Base-by-base conservation (phyloP, 2,888 invertebrate genomes). In the Magallana nippona region DNA sequence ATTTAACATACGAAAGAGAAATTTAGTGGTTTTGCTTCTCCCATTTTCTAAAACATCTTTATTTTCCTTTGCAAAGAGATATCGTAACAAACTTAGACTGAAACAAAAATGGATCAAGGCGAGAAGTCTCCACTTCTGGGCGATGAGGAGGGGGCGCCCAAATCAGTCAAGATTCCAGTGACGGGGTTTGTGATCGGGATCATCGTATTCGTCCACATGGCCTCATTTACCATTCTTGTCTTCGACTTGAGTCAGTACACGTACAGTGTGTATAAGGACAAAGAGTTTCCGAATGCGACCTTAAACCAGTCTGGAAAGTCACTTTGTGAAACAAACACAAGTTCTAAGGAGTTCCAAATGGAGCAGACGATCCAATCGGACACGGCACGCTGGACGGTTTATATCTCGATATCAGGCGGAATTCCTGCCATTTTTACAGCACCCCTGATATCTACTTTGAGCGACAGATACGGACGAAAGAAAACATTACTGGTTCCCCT, bases 381-480 rank as follows among this genome's bases (percentile, higher is more conserved):
- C 22, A 71, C 79, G 0, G 55, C 83, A 19, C 55, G 55, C 57
- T 77, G 81, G 77, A 79, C 58, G 2, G 60, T 83, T 13, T 83
- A 83, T 78, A 77, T 79, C 10, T 83, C 83, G 8, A 27, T 83
- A 63, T 55, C 81, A 5, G 60, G 71, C 8, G 83, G 83, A 32
- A 77, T 83, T 13, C 83, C 83, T 0, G 81, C 81, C 22, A 78
- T 83, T 17, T 57, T 83, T 19, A n/a, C 78, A 1, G 71, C 78
- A 19, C 55, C 79, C 32, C 17, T 83, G 11, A 58, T 83, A 15
- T 77, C 81, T 3, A 22, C 81, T 1, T 63, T 81, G 55, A 84
- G 84, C n/a, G 84, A 84, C 55, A 78, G 56, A 63, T 84, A 78
- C 27, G 84, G 84, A 32, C 56, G 84, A 63, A 82, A 84, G 57